Conservation (phyloP, 1,140 invertebrate species). For the Drosophila carrolli region DNA sequence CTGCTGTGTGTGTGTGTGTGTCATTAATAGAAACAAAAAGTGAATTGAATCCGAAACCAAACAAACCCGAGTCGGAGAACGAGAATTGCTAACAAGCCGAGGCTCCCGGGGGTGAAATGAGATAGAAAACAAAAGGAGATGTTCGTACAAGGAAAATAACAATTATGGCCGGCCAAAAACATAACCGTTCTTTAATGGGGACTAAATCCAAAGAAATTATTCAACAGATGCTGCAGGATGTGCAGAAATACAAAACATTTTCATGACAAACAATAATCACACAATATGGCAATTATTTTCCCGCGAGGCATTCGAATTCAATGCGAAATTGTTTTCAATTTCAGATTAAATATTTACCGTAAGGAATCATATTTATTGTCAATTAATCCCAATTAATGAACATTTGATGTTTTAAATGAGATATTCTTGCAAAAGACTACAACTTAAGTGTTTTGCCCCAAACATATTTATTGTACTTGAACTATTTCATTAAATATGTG, state of each 20-base stretch:
- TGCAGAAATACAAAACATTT: conserved; percentile 21
- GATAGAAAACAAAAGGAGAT: conserved; percentile 53
- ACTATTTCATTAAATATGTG: background rate
- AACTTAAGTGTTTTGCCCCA: background rate
- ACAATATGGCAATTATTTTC: background rate
- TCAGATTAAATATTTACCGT: background rate
- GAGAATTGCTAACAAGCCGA: conserved; percentile 31
- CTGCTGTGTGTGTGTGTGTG: conserved; percentile 26
- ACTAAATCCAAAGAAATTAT: conserved; percentile 47
- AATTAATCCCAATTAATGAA: background rate
- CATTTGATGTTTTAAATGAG: background rate
- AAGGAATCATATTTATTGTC: background rate
- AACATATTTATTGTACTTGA: background rate
- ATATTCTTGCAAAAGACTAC: background rate
- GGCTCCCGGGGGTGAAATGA: conserved; percentile 19
- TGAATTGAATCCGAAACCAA: conserved; percentile 61
- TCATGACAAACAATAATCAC: conserved; percentile 22
- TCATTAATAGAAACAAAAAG: conserved; percentile 63
- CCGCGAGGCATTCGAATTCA: background rate
- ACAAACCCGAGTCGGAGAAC: conserved; percentile 16
- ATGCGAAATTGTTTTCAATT: conserved; percentile 1
- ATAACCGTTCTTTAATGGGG: conserved; percentile 51
- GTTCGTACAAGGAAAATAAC: conserved; percentile 52
- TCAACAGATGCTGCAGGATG: conserved; percentile 33
- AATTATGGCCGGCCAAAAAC: conserved; percentile 47